Evolutionary conservation across 2,888 invertebrate genomes (phyloP).

Genomic region (Polydesmus complanatus): DNA sequence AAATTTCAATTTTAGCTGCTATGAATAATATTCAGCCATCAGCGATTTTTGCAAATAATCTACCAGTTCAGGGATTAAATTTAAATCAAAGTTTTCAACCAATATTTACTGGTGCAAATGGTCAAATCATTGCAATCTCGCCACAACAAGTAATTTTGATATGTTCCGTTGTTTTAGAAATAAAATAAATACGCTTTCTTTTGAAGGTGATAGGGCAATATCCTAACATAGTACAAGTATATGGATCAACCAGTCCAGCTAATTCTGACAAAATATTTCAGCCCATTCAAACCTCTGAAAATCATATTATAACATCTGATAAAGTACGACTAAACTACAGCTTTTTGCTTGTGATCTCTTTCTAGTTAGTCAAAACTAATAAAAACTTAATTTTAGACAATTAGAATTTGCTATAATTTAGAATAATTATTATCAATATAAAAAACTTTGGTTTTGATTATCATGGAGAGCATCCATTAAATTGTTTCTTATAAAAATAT

Average conservation of each 20-base stretch:
- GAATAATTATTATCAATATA: too few species aligned
- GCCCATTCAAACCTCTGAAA: neutral
- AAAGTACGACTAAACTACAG: too few species aligned
- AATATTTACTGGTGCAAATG: slow-evolving; percentile 30
- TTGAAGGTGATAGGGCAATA: neutral
- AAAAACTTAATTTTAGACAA: too few species aligned
- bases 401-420: too few species aligned
- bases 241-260: neutral
- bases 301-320: neutral
- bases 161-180: neutral
- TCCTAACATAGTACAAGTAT: neutral
- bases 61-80: slow-evolving; percentile 14
- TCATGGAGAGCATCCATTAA: neutral
- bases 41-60: slow-evolving; percentile 8
- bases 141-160: slow-evolving; percentile 18
- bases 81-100: slow-evolving; percentile 20
- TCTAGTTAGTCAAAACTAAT: too few species aligned
- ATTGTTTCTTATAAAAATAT: neutral
- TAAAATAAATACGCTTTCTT: too few species aligned
- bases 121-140: slow-evolving; percentile 32
- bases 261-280: neutral
- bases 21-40: neutral
- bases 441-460: too few species aligned
- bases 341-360: too few species aligned
- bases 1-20: neutral